Conservation (phyloP, 2,888 invertebrate species). For the Synergus laeviventris region DNA sequence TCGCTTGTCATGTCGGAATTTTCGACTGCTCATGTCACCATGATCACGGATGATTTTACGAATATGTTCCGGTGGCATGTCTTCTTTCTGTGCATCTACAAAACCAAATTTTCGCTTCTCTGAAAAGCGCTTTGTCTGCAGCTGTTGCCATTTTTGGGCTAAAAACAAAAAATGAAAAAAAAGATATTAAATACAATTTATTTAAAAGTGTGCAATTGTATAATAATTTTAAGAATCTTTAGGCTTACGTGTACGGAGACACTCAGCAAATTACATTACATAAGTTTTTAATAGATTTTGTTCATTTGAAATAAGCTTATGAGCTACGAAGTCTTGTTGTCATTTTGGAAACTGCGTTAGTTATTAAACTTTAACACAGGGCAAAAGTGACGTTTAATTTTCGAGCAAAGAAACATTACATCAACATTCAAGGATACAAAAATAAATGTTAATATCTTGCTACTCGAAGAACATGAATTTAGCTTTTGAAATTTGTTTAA, state of each 20-base stretch:
- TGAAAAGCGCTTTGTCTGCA: slow-evolving; percentile 98
- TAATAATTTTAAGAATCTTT: no score
- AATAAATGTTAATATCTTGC: background rate
- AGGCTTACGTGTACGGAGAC: no score
- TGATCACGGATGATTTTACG: slow-evolving; percentile 99
- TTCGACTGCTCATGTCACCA: slow-evolving; percentile 99
- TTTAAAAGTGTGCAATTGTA: no score
- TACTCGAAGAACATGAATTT: background rate
- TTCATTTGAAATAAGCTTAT: background rate
- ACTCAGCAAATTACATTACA: no score
- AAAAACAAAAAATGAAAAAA: slow-evolving; percentile 47
- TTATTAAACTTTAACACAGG: slow-evolving; percentile 36
- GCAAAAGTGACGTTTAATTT: background rate
- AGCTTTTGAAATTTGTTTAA: background rate
- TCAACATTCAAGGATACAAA: background rate
- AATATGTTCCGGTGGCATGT: slow-evolving; percentile 99
- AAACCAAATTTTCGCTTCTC: slow-evolving; percentile 99
- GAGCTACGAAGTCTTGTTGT: slow-evolving; percentile 30
- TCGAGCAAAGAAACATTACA: background rate
- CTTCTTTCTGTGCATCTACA: slow-evolving; percentile 99
- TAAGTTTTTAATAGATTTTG: no score
- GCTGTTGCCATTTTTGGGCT: slow-evolving; percentile 98
- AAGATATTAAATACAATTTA: slow-evolving; percentile 14
- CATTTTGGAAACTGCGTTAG: slow-evolving; percentile 46
- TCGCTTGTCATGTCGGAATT: slow-evolving; percentile 98